phyloP scores from a whole-genome alignment of 2,797 vertebrate genomes.

The Sebastes miniatus region DNA sequence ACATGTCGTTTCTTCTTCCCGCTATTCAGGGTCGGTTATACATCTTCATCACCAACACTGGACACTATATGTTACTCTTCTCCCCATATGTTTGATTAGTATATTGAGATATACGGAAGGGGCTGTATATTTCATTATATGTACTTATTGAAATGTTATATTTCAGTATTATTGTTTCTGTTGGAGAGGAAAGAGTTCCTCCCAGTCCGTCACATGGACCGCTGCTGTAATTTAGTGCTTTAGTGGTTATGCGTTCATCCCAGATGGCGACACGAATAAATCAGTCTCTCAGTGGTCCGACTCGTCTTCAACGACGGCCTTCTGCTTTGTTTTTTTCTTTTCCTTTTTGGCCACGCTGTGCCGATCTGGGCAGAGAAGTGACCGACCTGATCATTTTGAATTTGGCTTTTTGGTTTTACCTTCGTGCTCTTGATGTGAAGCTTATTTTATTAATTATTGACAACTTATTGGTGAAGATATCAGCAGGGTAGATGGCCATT shows the following conservation, averaged over 20 bases:
- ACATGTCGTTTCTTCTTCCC: not conserved
- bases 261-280: not conserved
- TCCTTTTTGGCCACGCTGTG: not conserved
- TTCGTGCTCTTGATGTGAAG: constrained; percentile 59
- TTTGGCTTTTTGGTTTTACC: constrained; percentile 58
- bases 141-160: constrained; percentile 40
- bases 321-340: not conserved
- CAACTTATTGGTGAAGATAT: constrained; percentile 21
- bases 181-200: constrained; percentile 15
- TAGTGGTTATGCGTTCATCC: constrained; percentile 27
- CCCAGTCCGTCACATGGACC: constrained; percentile 19
- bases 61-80: not conserved
- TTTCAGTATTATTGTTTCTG: constrained; percentile 58
- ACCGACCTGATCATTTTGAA: constrained; percentile 26
- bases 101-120: constrained; percentile 49
- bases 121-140: constrained; percentile 53
- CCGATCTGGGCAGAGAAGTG: constrained; percentile 19
- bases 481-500: constrained; percentile 18
- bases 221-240: constrained; percentile 70
- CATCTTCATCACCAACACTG: not conserved
- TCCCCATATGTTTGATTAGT: constrained; percentile 10
- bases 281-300: no score
- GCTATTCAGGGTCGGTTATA: not conserved
- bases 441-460: constrained; percentile 63
- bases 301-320: not conserved